These are phyloP conservation scores for Plusia festucae DNA, from an alignment of 2,888 invertebrate genomes.

Conservation along the genomic window DNA sequence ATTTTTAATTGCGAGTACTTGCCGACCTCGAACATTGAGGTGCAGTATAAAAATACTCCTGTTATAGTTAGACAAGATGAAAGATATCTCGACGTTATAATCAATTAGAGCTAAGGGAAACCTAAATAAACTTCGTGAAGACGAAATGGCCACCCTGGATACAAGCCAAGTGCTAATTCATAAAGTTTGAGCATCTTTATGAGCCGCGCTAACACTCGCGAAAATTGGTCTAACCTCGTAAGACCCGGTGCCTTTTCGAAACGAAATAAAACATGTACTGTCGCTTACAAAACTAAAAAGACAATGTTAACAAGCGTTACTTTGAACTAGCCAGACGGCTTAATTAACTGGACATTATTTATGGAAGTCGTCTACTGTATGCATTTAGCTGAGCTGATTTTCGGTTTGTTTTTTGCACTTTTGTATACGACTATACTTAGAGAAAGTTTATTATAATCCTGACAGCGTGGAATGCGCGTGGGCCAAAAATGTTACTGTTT, in stretches of 20 bases:
- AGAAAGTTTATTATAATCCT: conserved; percentile 21
- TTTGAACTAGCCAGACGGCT: conserved; percentile 45
- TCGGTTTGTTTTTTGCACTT: conserved; percentile 17
- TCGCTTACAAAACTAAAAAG: conserved; percentile 32
- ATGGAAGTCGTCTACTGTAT: conserved; percentile 25
- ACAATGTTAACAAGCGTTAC: conserved; percentile 16
- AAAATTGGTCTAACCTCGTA: conserved; percentile 49
- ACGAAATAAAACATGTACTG: conserved; percentile 41
- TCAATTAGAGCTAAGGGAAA: conserved; percentile 78
- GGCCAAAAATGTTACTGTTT: conserved; percentile 38
- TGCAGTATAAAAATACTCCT: conserved; percentile 61
- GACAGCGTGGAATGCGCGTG: conserved; percentile 27
- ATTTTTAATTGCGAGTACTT: conserved; percentile 29
- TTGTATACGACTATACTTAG: conserved; percentile 18
- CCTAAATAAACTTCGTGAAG: conserved; percentile 75
- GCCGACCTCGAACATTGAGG: conserved; percentile 54
- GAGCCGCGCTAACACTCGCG: conserved; percentile 75
- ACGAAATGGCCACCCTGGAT: conserved; percentile 71
- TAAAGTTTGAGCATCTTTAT: conserved; percentile 78
- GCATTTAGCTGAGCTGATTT: conserved; percentile 18
- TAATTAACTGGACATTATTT: conserved; percentile 54
- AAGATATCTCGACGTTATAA: conserved; percentile 74
- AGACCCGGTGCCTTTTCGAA: conserved; percentile 29
- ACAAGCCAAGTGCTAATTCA: conserved; percentile 83
- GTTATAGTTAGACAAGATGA: conserved; percentile 69